Base-by-base conservation (phyloP, 2,113 vertebrate species). In the Melanerpes aurifrons region DNA sequence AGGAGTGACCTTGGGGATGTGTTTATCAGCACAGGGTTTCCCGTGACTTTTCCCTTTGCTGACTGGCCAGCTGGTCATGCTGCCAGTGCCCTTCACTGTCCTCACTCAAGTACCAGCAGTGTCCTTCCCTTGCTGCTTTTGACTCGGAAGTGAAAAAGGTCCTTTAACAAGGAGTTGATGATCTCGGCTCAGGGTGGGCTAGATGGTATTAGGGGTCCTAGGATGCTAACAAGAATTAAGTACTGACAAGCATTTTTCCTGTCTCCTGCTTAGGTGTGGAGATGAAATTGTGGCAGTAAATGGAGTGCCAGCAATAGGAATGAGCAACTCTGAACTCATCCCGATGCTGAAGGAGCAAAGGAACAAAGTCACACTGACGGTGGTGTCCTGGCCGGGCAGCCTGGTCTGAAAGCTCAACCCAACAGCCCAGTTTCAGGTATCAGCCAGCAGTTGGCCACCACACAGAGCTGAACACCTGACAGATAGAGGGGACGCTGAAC, bases 211-310 rank as follows among this genome's bases (percentile, higher is more conserved):
- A 19, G 13, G 59, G 50, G 59, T 26, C 48, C 53, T 25, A 15
- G 18, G 50, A 31, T 35, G 17, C 35, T 29, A 29, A 15, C 9
- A n/a, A 8, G 17, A 50, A 24, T 35, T 11, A 29, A 18, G 10
- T 24, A 43, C 62, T 90, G 62, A 89, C 15, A 6, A 63, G 47
- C 25, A 1, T 3, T 6, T 89, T 29, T 74, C 15, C 73, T 35
- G 15, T 91, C 82, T 59, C 79, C 56, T 79, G 14, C 66, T 45
- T 93, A 99, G 99, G 97, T 99, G 99, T 25, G 99, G 99, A 15
- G 99, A 99, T 58, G 98, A 99, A 95, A 99, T 99, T 2, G 99
- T 99, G 93, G 99, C 99, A 1, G 99, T 99, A 43, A 99, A 99
- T 1, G 98, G 98, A 40, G 97, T 98, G 47, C 98, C 98, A 6